Conservation (phyloP, 2,113 vertebrate genomes). For the Sceloporus tristichus region DNA sequence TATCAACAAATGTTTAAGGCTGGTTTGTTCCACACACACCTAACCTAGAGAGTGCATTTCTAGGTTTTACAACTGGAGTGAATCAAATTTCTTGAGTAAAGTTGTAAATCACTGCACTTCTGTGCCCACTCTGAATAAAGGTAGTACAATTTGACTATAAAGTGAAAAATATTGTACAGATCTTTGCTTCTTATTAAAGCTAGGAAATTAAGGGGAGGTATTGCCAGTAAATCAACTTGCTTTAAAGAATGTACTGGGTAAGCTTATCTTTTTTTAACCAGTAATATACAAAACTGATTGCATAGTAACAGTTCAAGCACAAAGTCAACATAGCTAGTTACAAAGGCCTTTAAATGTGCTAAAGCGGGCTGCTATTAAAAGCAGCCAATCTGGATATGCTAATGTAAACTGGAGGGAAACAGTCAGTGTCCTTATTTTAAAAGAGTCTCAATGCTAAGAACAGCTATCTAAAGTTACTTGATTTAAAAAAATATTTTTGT, state of each 20-base stretch:
- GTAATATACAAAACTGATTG: constrained; percentile 75
- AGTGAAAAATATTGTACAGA: constrained; percentile 4
- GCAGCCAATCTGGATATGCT: constrained; percentile 65
- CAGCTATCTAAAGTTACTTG: constrained; percentile 65
- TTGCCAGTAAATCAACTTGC: constrained; percentile 58
- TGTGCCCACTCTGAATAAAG: constrained; percentile 8
- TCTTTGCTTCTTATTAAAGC: constrained; percentile 31
- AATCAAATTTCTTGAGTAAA: constrained; percentile 34
- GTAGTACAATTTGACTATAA: constrained; percentile 47
- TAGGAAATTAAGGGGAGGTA: constrained; percentile 57
- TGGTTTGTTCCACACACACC: constrained; percentile 49
- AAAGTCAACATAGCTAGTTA: constrained; percentile 74
- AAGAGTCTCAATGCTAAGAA: constrained; percentile 71
- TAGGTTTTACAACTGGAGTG: constrained; percentile 38
- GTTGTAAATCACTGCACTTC: neutral
- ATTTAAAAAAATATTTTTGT: constrained; percentile 77
- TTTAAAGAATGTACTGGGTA: constrained; percentile 51
- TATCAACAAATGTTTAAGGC: constrained; percentile 53
- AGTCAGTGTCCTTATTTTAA: constrained; percentile 79
- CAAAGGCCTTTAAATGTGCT: constrained; percentile 75
- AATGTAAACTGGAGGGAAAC: constrained; percentile 79
- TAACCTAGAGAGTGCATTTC: constrained; percentile 37
- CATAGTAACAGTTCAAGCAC: constrained; percentile 81
- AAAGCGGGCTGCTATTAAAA: constrained; percentile 65
- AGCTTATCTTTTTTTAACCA: constrained; percentile 66